These are phyloP conservation scores for Alectura lathami DNA, from an alignment of 2,113 vertebrate species.

Conservation along the genomic window DNA sequence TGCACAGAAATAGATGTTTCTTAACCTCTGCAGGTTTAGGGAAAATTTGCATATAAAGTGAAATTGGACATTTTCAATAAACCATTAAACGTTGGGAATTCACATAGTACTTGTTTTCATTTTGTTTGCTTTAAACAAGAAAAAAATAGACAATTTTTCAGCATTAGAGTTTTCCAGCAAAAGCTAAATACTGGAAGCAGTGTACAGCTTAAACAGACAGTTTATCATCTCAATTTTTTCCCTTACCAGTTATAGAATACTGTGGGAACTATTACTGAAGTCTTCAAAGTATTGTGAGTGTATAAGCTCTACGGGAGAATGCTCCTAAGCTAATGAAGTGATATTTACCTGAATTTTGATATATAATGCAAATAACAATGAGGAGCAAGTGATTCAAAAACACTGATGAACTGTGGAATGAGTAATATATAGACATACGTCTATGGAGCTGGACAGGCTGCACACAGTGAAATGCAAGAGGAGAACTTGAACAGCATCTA, in stretches of 20 bases:
- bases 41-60: neutral
- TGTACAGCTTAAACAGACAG: neutral
- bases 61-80: neutral
- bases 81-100: neutral
- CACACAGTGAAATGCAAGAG: neutral
- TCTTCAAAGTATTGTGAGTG: neutral
- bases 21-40: neutral
- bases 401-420: accelerated
- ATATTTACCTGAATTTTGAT: neutral
- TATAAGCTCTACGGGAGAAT: neutral
- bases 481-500: neutral
- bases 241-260: neutral
- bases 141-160: neutral
- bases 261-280: neutral
- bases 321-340: neutral
- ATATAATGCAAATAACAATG: accelerated
- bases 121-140: neutral
- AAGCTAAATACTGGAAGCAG: neutral
- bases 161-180: neutral
- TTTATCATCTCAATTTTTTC: neutral
- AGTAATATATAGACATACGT: neutral
- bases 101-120: neutral
- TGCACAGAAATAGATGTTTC: neutral
- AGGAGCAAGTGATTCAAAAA: neutral
- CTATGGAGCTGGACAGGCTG: neutral